Evolutionary conservation across 2,797 vertebrate species (phyloP).

Genomic region (Anabacerthia variegaticeps): DNA sequence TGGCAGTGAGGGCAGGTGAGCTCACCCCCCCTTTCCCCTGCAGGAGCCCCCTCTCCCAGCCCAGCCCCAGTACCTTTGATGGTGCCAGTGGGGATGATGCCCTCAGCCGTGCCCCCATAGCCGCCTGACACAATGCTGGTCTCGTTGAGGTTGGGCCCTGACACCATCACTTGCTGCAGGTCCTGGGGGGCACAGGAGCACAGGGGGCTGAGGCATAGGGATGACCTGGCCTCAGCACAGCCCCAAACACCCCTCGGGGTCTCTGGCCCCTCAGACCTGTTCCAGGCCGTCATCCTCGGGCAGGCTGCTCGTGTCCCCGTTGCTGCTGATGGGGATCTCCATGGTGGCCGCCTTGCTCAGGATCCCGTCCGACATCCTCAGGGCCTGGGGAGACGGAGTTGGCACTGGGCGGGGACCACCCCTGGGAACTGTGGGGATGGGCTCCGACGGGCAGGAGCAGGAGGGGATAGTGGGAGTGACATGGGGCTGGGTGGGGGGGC

Average conservation of each 20-base stretch:
- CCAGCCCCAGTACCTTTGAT: constrained; percentile 83
- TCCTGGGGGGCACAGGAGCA: constrained; percentile 76
- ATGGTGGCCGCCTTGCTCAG: constrained; percentile 97
- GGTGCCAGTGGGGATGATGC: constrained; percentile 88
- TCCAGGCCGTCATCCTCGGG: constrained; percentile 92
- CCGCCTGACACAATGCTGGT: constrained; percentile 96
- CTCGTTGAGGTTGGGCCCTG: constrained; percentile 96
- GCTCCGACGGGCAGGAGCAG: not conserved
- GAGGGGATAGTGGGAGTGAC: not conserved
- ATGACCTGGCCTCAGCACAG: not conserved
- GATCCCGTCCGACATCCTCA: constrained; percentile 90
- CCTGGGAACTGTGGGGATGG: not conserved
- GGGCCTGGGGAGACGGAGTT: constrained; percentile 46
- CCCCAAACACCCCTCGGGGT: not conserved
- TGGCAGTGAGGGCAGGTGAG: not conserved
- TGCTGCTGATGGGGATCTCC: constrained; percentile 97
- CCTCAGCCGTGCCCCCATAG: constrained; percentile 92
- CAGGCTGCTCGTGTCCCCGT: constrained; percentile 88
- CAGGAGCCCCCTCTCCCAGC: not conserved
- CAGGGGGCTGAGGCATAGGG: not conserved
- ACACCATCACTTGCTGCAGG: constrained; percentile 97
- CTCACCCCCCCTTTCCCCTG: rapidly evolving
- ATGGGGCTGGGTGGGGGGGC: rapidly evolving
- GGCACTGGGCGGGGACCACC: no score
- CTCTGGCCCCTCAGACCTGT: constrained; percentile 79